Evolutionary conservation across 2,113 vertebrate species (phyloP), one percentile per base, ranked within the genome.

Genomic region (Siniperca knerii): DNA sequence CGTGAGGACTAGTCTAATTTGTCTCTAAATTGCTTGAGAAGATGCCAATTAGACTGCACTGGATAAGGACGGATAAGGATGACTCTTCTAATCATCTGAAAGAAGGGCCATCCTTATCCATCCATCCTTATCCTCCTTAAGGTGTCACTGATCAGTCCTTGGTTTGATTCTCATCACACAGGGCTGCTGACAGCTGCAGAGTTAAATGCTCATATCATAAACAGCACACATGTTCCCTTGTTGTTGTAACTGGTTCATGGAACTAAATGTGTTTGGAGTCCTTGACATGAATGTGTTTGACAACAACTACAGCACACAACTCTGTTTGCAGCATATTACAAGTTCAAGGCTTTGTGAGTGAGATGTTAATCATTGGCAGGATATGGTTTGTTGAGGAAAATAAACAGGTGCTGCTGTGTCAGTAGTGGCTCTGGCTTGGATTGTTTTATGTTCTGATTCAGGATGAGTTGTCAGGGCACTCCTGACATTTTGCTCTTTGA

Each of bases 401-500:
- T n/a, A 80, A 85, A 70, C 83, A 76, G 86, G 77, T 83, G 79
- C n/a, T 72, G 57, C 79, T 42, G 55, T 81, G 72, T 85, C 64
- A 73, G 33, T 25, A 29, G n/a, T 48, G 42, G 16, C 67, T 75
- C 55, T 9, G 61, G 52, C 37, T 84, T 25, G 29, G 70, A 54
- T 18, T 62, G 57, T 35, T 79, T 75, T 69, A 65, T 35, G 61
- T 58, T 71, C 71, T 48, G 37, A 54, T 58, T 74, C 77, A 23
- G 69, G 15, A 2, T 7, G 71, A 84, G 50, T 54, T 73, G 75
- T 77, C 79, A 29, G 48, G 62, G 77, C 62, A 35, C 74, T 83
- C 62, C 62, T 84, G 86, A 92, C 86, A 91, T 90, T 79, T 75
- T 44, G 80, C 70, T 87, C 74, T 86, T 68, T 88, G 88, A 93